Conservation (phyloP, 2,888 invertebrate genomes). For the Amblyjoppa fuscipennis region DNA sequence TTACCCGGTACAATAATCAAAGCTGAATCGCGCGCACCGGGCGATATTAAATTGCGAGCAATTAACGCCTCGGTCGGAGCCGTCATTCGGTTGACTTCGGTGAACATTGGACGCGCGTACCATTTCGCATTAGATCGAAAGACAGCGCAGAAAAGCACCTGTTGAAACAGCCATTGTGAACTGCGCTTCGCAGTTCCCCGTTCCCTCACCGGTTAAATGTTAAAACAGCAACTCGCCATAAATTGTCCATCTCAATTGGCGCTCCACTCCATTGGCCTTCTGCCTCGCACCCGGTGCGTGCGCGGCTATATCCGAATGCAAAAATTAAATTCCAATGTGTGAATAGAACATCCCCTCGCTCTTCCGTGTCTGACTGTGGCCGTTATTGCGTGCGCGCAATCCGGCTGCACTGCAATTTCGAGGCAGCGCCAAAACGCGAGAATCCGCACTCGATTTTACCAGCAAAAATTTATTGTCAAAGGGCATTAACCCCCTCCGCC, state of each 20-base stretch:
- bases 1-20: slow-evolving; percentile 4
- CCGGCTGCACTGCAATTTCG: slow-evolving; percentile 21
- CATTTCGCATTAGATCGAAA: not conserved
- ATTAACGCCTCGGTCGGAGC: not conserved
- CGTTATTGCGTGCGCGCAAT: not conserved
- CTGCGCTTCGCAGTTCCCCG: not conserved
- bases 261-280: not conserved
- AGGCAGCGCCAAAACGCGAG: not conserved
- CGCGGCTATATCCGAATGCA: slow-evolving; percentile 27
- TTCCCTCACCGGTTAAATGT: not conserved
- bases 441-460: slow-evolving; percentile 50
- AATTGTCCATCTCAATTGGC: slow-evolving; percentile 27
- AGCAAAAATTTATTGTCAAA: slow-evolving; percentile 58
- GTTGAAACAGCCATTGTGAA: not conserved
- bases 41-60: not conserved
- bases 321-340: slow-evolving; percentile 47
- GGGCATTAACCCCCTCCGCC: slow-evolving; percentile 40
- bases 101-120: not conserved
- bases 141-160: slow-evolving; percentile 10
- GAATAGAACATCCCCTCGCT: slow-evolving; percentile 22
- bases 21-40: not conserved
- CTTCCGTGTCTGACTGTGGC: slow-evolving; percentile 10
- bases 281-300: slow-evolving; percentile 11
- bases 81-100: not conserved
- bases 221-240: slow-evolving; percentile 3